These are phyloP conservation scores for Vultur gryphus DNA, from an alignment of 2,797 vertebrate species.

Conservation along the genomic window DNA sequence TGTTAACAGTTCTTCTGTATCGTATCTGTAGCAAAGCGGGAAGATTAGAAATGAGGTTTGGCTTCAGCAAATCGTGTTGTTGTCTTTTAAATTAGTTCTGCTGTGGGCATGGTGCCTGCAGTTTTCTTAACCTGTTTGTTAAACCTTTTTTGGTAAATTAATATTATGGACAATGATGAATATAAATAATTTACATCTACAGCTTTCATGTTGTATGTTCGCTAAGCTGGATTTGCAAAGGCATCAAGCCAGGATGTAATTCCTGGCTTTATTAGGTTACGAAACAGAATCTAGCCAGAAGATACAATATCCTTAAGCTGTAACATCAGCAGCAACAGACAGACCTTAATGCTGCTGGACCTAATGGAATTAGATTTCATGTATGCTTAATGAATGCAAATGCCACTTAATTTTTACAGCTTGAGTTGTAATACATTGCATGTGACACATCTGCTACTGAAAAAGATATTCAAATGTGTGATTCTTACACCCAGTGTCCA, in stretches of 20 bases:
- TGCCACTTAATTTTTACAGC: slow-evolving; percentile 58
- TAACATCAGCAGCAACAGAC: slow-evolving; percentile 2
- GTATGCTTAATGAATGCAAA: slow-evolving; percentile 59
- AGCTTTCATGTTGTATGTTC: slow-evolving; percentile 6
- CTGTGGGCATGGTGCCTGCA: neutral
- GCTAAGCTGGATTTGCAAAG: slow-evolving; percentile 19
- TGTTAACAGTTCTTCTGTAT: neutral
- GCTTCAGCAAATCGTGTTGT: neutral
- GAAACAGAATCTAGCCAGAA: slow-evolving; percentile 32
- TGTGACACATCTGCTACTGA: slow-evolving; percentile 18
- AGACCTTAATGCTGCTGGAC: slow-evolving; percentile 11
- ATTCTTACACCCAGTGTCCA: neutral
- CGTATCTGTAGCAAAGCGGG: neutral
- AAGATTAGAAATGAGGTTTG: neutral
- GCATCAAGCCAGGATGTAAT: slow-evolving; percentile 23
- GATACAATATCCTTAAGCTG: slow-evolving; percentile 8
- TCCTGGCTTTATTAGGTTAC: slow-evolving; percentile 53
- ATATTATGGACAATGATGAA: slow-evolving; percentile 8
- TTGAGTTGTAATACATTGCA: slow-evolving; percentile 20
- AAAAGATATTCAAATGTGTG: slow-evolving; percentile 27
- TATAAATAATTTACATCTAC: slow-evolving; percentile 45
- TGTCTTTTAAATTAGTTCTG: slow-evolving; percentile 11
- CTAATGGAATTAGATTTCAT: slow-evolving; percentile 46
- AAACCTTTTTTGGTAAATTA: slow-evolving; percentile 34
- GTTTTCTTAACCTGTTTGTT: slow-evolving; percentile 22